Base-by-base conservation (phyloP, 2,888 invertebrate genomes). In the Lycocerus yunnanus region DNA sequence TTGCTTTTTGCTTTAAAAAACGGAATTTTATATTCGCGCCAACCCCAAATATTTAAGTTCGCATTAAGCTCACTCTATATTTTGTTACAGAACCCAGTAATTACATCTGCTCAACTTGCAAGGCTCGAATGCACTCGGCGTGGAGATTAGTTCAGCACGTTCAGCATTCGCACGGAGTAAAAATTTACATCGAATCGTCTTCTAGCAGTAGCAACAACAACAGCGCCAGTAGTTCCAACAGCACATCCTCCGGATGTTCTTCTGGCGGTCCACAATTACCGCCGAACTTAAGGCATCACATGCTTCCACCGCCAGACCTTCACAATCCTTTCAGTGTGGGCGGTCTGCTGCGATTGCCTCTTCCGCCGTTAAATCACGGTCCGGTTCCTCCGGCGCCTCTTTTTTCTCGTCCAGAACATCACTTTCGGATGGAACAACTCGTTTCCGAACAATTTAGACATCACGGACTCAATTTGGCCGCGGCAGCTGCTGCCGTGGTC, bases 91-190 rank as follows among this genome's bases (percentile, higher is more conserved):
- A 98, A 89, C 98, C 98, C 79, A 94, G 94, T 88, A 95, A 95
- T 90, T 95, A 97, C 87, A 94, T 96, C 80, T 98, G 98, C 85
- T 95, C 94, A 66, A 97, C 97, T 80, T 98, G 98, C 89, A 96
- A 97, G 84, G 94, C 95, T 78, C 93, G 95, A 68, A 92, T 96
- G 81, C 93, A 93, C 82, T 97, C 97, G n/a, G 97, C 98, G 8
- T 98, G 98, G 98, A 91, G 94, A 73, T 90, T 98, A 76, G 92
- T 98, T 59, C 97, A 98, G 86, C 98, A 98, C 87, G 97, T 95
- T 21, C 98, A 98, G 87, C 94, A 95, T 84, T 93, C 94, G 75
- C 98, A 98, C 84, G 97, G 97, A 15, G 93, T 98, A 77, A 95
- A 96, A 87, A 95, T 98, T 84, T 98, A 97, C 89, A 91, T 94